phyloP scores from a whole-genome alignment of 2,888 invertebrate species.

The Harmothoe impar region DNA sequence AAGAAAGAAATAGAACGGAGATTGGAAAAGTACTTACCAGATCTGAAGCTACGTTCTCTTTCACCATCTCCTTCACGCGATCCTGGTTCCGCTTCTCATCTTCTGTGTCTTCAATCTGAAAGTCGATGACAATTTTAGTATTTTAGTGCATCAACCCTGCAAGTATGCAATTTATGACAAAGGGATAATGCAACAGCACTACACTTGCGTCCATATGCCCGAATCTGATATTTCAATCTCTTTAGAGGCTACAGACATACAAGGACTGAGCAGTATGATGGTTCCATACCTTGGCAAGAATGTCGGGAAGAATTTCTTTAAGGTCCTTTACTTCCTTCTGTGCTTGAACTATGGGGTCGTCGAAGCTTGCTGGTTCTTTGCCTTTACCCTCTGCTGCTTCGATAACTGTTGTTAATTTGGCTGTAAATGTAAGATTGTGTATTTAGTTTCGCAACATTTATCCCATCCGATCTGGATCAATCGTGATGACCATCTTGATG shows the following conservation, averaged over 20 bases:
- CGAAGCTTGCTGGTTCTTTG: conserved; percentile 65
- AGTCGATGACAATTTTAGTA: background rate
- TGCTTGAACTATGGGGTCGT: conserved; percentile 86
- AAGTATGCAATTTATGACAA: background rate
- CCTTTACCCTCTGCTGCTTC: conserved; percentile 83
- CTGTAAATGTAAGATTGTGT: too few species aligned
- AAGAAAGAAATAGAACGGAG: too few species aligned
- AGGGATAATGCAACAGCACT: too few species aligned
- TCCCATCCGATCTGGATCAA: too few species aligned
- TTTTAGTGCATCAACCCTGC: background rate
- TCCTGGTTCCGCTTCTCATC: conserved; percentile 68
- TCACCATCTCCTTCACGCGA: conserved; percentile 68
- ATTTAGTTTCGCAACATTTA: too few species aligned
- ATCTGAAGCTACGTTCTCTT: conserved; percentile 67
- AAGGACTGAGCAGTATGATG: too few species aligned
- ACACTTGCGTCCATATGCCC: too few species aligned
- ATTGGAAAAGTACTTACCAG: conserved; percentile 62
- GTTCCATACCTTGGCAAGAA: conserved; percentile 90
- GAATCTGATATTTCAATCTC: too few species aligned
- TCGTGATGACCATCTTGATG: too few species aligned
- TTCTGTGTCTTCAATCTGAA: conserved; percentile 64
- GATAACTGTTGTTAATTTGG: conserved; percentile 73
- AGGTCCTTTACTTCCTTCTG: conserved; percentile 92
- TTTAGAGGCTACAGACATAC: too few species aligned
- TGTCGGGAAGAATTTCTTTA: conserved; percentile 92